phyloP scores from a whole-genome alignment of 1,140 invertebrate genomes.

The Holotrichia oblita region DNA sequence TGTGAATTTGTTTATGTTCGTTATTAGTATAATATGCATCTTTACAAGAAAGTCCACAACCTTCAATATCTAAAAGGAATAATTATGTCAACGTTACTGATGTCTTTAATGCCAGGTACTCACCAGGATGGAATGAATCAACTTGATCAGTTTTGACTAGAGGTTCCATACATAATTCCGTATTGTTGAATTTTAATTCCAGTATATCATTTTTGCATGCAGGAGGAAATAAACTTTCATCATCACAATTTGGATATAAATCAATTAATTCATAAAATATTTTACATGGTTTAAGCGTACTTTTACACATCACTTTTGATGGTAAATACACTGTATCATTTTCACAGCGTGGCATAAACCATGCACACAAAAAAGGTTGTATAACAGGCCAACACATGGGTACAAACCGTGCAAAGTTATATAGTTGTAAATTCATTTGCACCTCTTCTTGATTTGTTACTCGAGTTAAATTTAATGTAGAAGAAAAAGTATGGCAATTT shows the following conservation, averaged over 20 bases:
- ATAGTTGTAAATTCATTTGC: conserved; percentile 75
- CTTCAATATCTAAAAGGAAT: conserved; percentile 73
- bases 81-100: neutral
- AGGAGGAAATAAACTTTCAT: conserved; percentile 77
- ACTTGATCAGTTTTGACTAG: conserved; percentile 82
- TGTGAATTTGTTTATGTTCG: conserved; percentile 84
- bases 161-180: conserved; percentile 81
- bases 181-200: conserved; percentile 84
- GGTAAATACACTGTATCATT: conserved; percentile 79
- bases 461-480: conserved; percentile 81
- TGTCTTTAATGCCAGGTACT: conserved; percentile 38
- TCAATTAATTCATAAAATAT: conserved; percentile 85
- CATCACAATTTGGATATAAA: conserved; percentile 78
- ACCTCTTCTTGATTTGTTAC: conserved; percentile 73
- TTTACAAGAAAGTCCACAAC: conserved; percentile 89
- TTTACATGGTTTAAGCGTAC: conserved; percentile 82
- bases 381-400: conserved; percentile 95
- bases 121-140: conserved; percentile 83
- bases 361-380: conserved; percentile 90
- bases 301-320: conserved; percentile 88
- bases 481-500: conserved; percentile 78
- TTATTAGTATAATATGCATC: conserved; percentile 85
- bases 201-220: conserved; percentile 82
- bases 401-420: conserved; percentile 80
- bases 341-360: conserved; percentile 91